Base-by-base conservation (phyloP, 2,797 vertebrate genomes). In the Morus bassanus region DNA sequence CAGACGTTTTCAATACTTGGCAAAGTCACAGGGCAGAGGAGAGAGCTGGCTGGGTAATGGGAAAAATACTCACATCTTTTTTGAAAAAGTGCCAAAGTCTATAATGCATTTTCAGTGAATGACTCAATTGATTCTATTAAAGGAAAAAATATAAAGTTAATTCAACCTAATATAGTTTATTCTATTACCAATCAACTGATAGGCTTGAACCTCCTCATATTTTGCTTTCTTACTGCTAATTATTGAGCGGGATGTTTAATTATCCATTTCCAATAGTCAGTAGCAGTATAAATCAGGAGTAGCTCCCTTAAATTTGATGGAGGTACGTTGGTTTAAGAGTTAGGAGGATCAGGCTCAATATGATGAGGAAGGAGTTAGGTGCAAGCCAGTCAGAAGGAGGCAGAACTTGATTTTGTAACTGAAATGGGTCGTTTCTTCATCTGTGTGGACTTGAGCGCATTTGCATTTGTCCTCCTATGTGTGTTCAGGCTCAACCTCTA, bases 31-130 rank as follows among this genome's bases (percentile, higher is more conserved):
- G 86, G 51, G 45, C 84, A 95, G 88, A 94, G 85, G 59, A 94
- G 77, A 91, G 79, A 96, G 56, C 94, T 97, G 96, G 94, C 96
- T 96, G 93, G 93, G 76, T 94, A 92, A 92, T 96, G 93, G 96
- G 95, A 97, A 96, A 96, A 97, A 97, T 94, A 67, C 88, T 97
- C 89, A 69, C 91, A 91, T 96, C 85, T 97, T 51, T 97, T 68
- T 95, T 97, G 95, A 96, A 93, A 95, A 93, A 86, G 81, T 93
- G 93, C 95, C 96, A 96, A 76, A 74, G 95, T 96, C 97, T 97
- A 91, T 97, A 97, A 94, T 96, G 92, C 94, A 96, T 97, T 96
- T 97, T 92, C 92, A 93, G 89, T 82, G 93, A 94, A 92, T 97
- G 95, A 97, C 92, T 96, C 92, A 96, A 95, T 93, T 93, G 80